Percentiles rank a stretch among this genome's conserved stretches.
These are phyloP conservation scores for Hydrophis major DNA, from an alignment of 2,797 vertebrate species.

Conservation along the genomic window DNA sequence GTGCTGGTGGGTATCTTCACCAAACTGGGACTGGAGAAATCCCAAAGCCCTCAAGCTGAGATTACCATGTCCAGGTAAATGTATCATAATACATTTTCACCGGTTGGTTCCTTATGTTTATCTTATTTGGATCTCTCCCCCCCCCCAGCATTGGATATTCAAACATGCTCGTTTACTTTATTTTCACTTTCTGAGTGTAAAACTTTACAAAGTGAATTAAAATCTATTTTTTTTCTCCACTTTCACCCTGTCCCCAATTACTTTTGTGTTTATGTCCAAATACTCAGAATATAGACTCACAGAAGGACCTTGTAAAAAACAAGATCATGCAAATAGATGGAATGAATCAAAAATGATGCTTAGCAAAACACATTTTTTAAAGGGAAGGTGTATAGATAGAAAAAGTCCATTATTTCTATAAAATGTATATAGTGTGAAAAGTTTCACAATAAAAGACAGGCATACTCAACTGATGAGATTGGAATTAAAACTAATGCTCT, in stretches of 20 bases:
- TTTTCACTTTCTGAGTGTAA: not conserved
- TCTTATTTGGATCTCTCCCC: not conserved
- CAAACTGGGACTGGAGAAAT: slow-evolving; percentile 91
- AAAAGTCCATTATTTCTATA: not conserved
- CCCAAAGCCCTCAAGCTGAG: slow-evolving; percentile 84
- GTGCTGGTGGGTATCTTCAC: slow-evolving; percentile 93
- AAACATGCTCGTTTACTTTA: not conserved
- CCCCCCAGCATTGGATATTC: not conserved
- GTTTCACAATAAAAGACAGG: not conserved
- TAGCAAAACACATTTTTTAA: not conserved
- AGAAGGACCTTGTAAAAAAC: not conserved
- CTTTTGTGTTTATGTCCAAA: not conserved
- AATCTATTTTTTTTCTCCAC: not conserved
- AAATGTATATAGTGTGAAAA: not conserved
- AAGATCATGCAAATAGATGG: not conserved
- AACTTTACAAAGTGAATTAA: not conserved
- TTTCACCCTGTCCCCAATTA: not conserved
- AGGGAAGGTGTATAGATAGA: not conserved
- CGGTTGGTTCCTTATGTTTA: not conserved
- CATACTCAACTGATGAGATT: not conserved
- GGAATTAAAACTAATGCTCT: not conserved
- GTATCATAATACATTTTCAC: not conserved
- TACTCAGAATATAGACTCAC: not conserved
- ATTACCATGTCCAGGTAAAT: slow-evolving; percentile 92
- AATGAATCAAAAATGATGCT: not conserved